Evolutionary conservation across 2,888 invertebrate species (phyloP), one percentile per base, ranked within the genome.

Genomic region (Hartigia nigra): DNA sequence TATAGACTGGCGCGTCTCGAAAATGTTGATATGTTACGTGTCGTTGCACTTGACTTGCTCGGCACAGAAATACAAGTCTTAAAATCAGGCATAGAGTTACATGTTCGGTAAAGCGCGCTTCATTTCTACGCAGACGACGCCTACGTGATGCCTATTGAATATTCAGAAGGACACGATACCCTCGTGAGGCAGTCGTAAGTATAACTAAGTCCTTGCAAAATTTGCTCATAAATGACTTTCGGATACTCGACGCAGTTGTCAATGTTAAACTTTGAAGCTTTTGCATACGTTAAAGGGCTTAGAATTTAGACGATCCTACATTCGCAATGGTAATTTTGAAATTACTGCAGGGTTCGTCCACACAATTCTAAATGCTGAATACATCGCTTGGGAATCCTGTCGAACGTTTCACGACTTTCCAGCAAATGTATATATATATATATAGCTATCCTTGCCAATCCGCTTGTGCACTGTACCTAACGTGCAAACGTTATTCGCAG

Each of bases 1-100:
- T 23, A 2, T 55, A 9, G 14, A 23, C 0, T 23, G 9, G 55
- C 9, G 55, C 9, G 34, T 74, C 82, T 39, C 39, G 79, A 78
- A 39, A 74, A 80, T 77, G 32, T 70, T 32, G 76, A 31, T 78
- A 78, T 78, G 82, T 81, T 79, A 81, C 77, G 82, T 82, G 81
- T 81, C 81, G 81, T 78, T 79, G 81, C 82, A 79, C 81, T 82
- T 77, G 79, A 81, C 76, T 79, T 36, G 69, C n/a, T 35, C 34
- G 31, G 14, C 35, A 31, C 69, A 37, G 69, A 31, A 37, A 75
- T n/a, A 37, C 35, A 14, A 14, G 34, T 37, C 14, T 36, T n/a
- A 12, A 12, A 36, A 12, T 75, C 75, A 31, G 36, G n/a, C 75
- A 32, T 31, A 36, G 69, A 14, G 34, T 31, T 36, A 31, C 75